Evolutionary conservation across 2,113 vertebrate species (phyloP), one percentile per base, ranked within the genome.

Genomic region (Mastomys natalensis): DNA sequence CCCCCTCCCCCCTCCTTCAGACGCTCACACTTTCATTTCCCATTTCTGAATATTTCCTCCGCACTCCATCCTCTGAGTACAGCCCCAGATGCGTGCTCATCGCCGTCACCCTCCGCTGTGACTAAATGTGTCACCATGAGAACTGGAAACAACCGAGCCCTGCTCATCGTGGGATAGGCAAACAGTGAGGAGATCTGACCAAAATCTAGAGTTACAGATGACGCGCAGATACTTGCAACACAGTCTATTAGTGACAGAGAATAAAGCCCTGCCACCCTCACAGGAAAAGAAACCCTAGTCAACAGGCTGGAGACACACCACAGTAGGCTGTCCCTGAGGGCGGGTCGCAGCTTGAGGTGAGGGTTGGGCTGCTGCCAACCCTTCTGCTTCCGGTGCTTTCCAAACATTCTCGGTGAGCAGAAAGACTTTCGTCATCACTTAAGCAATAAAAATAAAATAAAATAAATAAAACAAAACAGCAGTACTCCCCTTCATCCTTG

Each of bases 1-100:
- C 78, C 76, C 26, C 4, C 24, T 15, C 19, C 51, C 16, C 8
- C 29, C 29, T 45, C 51, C 68, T 72, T 66, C 48, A 87, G 21
- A 26, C 2, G n/a, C 15, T 77, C 80, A 8, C n/a, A 31, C 45
- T 80, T 90, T 66, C 9, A 26, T 45, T 62, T 96, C 53, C 15
- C 48, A 19, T 45, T 58, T 87, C 91, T 94, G 94, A 66, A 80
- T 43, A 37, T 90, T 78, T 89, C 78, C 78, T 95, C 80, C 1
- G 1, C 64, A 82, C 40, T 21, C 34, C 31, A 5, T 31, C 76
- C 58, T 53, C 22, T 19, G 84, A 76, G 51, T 48, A n/a, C 0
- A 0, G 81, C 15, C 0, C 2, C 31, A 93, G 51, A 55, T 3
- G 26, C 43, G 2, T 0, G 1, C 31, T 1, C 53, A 24, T 24